phyloP scores from a whole-genome alignment of 2,113 vertebrate genomes.

The Amphiprion percula region DNA sequence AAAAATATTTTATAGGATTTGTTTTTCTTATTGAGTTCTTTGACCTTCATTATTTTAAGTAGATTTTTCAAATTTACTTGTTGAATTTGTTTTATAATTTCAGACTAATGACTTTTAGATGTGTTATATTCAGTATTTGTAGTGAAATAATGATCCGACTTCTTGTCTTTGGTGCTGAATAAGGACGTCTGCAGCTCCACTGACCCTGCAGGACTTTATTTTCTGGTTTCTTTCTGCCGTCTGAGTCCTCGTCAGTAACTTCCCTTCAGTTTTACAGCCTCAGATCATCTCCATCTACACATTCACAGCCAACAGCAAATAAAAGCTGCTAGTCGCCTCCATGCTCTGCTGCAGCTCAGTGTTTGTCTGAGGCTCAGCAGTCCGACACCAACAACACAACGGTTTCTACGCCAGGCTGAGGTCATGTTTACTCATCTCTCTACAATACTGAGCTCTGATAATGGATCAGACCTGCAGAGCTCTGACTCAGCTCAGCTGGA shows the following conservation, averaged over 20 bases:
- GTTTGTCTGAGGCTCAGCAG: background rate
- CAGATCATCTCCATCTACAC: constrained; percentile 50
- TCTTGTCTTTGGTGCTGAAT: background rate
- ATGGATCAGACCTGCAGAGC: background rate
- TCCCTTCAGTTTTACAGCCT: constrained; percentile 56
- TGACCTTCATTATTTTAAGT: too few species aligned
- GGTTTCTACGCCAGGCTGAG: constrained; percentile 41
- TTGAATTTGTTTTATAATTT: too few species aligned
- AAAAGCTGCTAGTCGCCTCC: background rate
- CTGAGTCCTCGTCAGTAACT: constrained; percentile 37
- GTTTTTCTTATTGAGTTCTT: too few species aligned
- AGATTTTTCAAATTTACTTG: too few species aligned
- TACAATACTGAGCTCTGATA: constrained; percentile 47
- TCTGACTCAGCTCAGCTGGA: constrained; percentile 66
- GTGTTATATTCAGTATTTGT: too few species aligned
- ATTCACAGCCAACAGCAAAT: constrained; percentile 7
- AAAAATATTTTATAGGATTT: too few species aligned
- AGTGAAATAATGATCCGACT: too few species aligned
- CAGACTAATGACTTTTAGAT: too few species aligned
- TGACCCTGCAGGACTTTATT: constrained; percentile 9
- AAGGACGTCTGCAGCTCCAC: background rate
- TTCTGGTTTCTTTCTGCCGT: constrained; percentile 18
- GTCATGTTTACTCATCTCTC: constrained; percentile 61
- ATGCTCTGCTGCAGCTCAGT: background rate
- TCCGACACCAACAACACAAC: too few species aligned